Base-by-base conservation (phyloP, 1,140 invertebrate species). In the Leptoteleia sp. region DNA sequence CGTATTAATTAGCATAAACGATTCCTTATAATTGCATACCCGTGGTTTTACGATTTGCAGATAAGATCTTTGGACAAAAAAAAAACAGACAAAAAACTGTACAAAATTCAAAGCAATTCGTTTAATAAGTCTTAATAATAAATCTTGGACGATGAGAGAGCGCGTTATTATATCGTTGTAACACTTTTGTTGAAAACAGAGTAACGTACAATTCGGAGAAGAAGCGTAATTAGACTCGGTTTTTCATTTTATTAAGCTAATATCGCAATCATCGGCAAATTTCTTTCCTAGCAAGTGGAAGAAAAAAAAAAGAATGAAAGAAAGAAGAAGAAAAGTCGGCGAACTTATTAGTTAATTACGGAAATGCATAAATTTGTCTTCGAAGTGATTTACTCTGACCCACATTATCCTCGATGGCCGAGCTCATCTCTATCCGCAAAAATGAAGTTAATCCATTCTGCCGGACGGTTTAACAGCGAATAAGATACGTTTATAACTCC, bases 381-480 rank as follows among this genome's bases (percentile, higher is more conserved):
- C 11, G 13, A 22, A 25, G n/a, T 45, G 16, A 45, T 64, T 50
- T 50, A 29, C 45, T 38, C 25, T 42, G 42, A 50, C 59, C 45
- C 15, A 64, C 35, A 64, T 64, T 22, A 40, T 27, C 8, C 9
- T 0, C 19, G n/a, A 37, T 27, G n/a, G 8, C 31, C 7, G 31
- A 48, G 12, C 38, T 35, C 8, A 48, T 33, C 15, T 4, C 0
- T n/a, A 27, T 11, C 25, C 33, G 7, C n/a, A 47, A 57, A 68
- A 68, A 47, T 45, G 4, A 47, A 68, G 64, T 68, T 47, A 68
- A 68, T 57, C 50, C 64, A 33, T 57, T 68, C 38, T 35, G 8
- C 42, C 3, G 16, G 48, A 54, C 22, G 52, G 19, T 55, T 70
- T 52, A 70, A 70, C 43, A 59, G 27, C 35, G 17, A 70, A 37